Evolutionary conservation across 2,113 vertebrate species (phyloP).

Genomic region (Cichladusa arquata): DNA sequence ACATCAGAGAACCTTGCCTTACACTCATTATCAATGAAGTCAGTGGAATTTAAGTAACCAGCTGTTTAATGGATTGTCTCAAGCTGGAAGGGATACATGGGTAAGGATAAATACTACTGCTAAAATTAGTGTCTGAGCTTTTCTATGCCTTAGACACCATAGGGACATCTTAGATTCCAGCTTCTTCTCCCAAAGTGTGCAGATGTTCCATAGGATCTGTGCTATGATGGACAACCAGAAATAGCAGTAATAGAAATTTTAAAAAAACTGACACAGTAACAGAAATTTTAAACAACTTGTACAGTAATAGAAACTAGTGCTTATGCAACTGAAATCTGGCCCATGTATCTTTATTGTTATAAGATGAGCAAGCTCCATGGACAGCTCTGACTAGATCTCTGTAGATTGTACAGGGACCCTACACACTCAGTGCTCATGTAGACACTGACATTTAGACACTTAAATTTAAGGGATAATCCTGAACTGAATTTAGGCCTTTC

Average conservation of each 20-base stretch:
- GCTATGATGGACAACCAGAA: not conserved
- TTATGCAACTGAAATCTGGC: not conserved
- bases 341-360: not conserved
- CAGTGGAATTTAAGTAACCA: not conserved
- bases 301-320: not conserved
- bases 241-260: not conserved
- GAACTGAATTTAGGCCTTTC: not conserved
- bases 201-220: not conserved
- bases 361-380: not conserved
- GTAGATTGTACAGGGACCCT: rapidly evolving
- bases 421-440: not conserved
- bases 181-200: not conserved
- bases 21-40: not conserved
- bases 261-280: not conserved
- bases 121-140: not conserved
- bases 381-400: not conserved
- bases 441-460: not conserved
- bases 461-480: not conserved
- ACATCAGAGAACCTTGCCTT: not conserved
- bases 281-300: not conserved
- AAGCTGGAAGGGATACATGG: not conserved
- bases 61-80: not conserved
- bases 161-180: not conserved
- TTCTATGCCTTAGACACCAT: not conserved
- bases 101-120: not conserved